A percentile compares a stretch with the other conserved stretches of the same genome.
phyloP scores from a whole-genome alignment of 2,113 vertebrate genomes.

The Todiramphus chloris region DNA sequence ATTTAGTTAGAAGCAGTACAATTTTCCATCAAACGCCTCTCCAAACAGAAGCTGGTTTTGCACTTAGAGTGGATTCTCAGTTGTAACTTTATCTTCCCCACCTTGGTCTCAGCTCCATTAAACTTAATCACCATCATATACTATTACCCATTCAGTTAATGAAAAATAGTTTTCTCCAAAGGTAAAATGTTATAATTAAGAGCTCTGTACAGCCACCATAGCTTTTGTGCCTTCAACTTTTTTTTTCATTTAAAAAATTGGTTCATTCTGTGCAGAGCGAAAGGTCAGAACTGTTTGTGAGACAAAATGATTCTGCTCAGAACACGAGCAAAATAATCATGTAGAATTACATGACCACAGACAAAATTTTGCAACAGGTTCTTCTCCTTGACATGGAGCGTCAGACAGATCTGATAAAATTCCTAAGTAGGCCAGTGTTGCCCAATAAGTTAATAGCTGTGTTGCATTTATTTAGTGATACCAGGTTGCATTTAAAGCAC shows the following conservation, averaged over 20 bases:
- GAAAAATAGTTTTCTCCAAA: constrained; percentile 65
- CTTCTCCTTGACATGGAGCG: constrained; percentile 2
- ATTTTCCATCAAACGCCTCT: constrained; percentile 35
- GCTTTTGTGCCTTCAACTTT: constrained; percentile 20
- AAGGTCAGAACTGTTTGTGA: constrained; percentile 14
- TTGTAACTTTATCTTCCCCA: constrained; percentile 64
- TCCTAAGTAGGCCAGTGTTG: background rate
- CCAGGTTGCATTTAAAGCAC: background rate
- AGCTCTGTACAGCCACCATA: constrained; percentile 14
- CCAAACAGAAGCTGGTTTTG: constrained; percentile 55
- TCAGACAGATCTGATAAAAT: constrained; percentile 32
- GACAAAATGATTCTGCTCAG: constrained; percentile 14
- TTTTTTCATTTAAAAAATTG: background rate
- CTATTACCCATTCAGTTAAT: constrained; percentile 48
- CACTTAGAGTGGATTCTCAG: constrained; percentile 25
- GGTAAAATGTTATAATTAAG: constrained; percentile 51
- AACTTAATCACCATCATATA: constrained; percentile 66
- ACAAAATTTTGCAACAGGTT: constrained; percentile 46
- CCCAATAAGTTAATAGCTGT: background rate
- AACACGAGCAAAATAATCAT: constrained; percentile 28
- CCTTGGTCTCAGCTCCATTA: constrained; percentile 56
- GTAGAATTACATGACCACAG: background rate
- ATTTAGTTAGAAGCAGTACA: constrained; percentile 47
- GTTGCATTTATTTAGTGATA: background rate
- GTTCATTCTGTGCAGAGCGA: background rate